phyloP scores from a whole-genome alignment of 2,113 vertebrate genomes.

The Actenoides hombroni region DNA sequence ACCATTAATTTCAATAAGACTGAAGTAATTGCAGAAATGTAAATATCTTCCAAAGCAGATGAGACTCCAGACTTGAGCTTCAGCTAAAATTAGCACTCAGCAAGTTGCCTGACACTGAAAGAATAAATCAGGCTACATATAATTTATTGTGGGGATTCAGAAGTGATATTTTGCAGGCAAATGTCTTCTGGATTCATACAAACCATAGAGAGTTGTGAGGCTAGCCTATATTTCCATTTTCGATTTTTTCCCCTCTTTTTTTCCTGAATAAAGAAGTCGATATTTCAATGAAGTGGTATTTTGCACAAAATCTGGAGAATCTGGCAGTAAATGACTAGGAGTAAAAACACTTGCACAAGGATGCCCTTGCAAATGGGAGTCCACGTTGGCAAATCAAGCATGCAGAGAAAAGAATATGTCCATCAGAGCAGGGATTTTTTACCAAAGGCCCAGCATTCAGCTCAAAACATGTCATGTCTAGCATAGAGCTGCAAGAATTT shows the following conservation, averaged over 20 bases:
- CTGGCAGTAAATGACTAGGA: not conserved
- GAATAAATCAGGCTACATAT: not conserved
- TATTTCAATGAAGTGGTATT: not conserved
- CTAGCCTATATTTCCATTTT: not conserved
- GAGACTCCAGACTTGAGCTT: not conserved
- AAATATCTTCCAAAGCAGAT: not conserved
- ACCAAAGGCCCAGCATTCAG: not conserved
- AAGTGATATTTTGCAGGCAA: not conserved
- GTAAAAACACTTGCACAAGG: not conserved
- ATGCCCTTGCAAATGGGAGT: not conserved
- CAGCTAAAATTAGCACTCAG: not conserved
- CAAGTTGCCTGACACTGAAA: not conserved
- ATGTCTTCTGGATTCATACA: not conserved
- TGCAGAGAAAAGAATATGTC: not conserved
- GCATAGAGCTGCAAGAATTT: not conserved
- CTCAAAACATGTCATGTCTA: not conserved
- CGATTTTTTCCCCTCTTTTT: rapidly evolving
- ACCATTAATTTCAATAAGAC: not conserved
- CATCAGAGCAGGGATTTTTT: rapidly evolving
- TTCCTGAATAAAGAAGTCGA: not conserved
- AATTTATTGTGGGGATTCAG: not conserved
- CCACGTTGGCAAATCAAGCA: not conserved
- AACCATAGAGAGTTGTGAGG: not conserved
- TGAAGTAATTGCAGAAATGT: not conserved
- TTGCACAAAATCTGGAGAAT: not conserved